A percentile compares a stretch with the other conserved stretches of the same genome.
These are phyloP conservation scores for Aleadryas rufinucha DNA, from an alignment of 2,113 vertebrate species.

Conservation along the genomic window DNA sequence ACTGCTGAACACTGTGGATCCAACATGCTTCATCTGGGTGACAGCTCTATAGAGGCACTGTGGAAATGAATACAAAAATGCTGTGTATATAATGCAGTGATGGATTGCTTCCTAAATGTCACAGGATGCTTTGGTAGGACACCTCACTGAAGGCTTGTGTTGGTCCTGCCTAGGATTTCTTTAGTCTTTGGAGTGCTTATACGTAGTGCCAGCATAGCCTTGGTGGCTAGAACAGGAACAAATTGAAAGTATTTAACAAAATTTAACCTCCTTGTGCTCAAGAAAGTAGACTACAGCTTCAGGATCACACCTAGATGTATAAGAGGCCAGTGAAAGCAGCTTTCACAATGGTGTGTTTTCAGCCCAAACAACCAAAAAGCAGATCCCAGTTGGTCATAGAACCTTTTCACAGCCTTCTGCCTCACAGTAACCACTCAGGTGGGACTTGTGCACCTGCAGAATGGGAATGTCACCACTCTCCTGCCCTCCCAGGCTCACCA, in stretches of 20 bases:
- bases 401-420: background rate
- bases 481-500: background rate
- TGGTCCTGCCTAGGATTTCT: background rate
- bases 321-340: background rate
- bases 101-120: background rate
- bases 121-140: background rate
- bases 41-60: background rate
- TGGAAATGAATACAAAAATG: background rate
- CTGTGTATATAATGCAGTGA: background rate
- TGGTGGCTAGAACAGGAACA: background rate
- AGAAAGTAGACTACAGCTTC: background rate
- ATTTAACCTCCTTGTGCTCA: background rate
- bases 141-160: background rate
- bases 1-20: background rate
- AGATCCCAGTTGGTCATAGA: background rate
- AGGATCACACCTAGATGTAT: background rate
- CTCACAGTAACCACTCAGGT: background rate
- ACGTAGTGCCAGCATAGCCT: background rate
- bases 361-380: background rate
- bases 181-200: background rate
- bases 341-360: background rate
- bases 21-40: background rate
- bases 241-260: background rate
- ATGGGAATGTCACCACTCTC: rapidly evolving
- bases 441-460: background rate